Conservation (phyloP, 2,113 vertebrate species). For the Syngnathus scovelli region DNA sequence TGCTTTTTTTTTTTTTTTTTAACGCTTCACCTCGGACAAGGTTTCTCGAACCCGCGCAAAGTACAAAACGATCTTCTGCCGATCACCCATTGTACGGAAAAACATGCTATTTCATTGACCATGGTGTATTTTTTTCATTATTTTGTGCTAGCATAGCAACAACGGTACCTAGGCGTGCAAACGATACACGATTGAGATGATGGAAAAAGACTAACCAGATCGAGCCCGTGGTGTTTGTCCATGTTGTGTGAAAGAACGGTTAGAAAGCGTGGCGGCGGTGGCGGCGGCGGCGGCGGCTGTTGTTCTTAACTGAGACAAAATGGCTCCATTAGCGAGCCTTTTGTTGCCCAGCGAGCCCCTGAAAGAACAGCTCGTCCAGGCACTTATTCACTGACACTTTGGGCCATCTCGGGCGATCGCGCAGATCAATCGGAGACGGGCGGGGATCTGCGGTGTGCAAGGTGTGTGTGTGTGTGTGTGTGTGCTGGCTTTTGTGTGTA, state of each 20-base stretch:
- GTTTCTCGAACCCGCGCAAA: neutral
- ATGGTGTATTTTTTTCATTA: neutral
- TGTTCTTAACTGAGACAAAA: constrained; percentile 67
- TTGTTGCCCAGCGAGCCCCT: constrained; percentile 58
- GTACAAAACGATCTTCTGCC: neutral
- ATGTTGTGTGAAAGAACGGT: neutral
- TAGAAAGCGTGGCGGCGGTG: neutral
- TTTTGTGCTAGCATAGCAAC: neutral
- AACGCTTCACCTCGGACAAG: neutral
- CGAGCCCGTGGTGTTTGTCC: constrained; percentile 11
- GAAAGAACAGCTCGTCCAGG: constrained; percentile 67
- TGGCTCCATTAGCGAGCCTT: constrained; percentile 61
- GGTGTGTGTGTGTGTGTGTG: constrained; percentile 14
- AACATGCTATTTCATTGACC: neutral
- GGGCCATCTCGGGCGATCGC: constrained; percentile 50
- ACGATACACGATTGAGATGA: neutral
- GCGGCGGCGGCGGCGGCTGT: constrained; percentile 14
- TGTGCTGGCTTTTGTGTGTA: neutral
- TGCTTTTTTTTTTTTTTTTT: too few species aligned
- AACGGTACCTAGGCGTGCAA: neutral
- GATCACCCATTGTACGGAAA: neutral
- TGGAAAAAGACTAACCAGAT: neutral
- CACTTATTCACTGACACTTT: constrained; percentile 56
- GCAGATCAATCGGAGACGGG: constrained; percentile 56
- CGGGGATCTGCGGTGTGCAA: constrained; percentile 16